Evolutionary conservation across 2,797 vertebrate genomes (phyloP).

Genomic region (Paguma larvata): DNA sequence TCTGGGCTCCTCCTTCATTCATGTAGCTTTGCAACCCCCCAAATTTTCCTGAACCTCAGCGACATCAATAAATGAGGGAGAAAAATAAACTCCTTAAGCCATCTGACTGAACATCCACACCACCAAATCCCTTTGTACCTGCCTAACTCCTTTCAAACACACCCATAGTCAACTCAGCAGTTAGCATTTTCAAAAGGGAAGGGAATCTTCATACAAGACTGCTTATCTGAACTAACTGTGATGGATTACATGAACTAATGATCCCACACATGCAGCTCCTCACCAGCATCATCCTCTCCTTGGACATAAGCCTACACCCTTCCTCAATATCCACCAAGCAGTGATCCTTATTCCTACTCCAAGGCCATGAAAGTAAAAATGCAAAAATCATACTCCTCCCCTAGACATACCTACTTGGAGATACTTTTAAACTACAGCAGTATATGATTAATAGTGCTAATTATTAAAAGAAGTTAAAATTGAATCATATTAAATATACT

Average conservation of each 20-base stretch:
- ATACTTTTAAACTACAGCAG: neutral
- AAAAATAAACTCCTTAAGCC: neutral
- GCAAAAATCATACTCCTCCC: neutral
- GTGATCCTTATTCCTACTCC: neutral
- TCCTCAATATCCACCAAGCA: neutral
- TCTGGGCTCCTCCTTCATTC: neutral
- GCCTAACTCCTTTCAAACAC: neutral
- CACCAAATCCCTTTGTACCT: neutral
- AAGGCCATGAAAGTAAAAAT: neutral
- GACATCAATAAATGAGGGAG: neutral
- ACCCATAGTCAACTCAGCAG: neutral
- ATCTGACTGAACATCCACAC: neutral
- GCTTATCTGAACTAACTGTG: neutral
- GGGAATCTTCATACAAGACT: neutral
- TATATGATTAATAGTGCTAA: neutral
- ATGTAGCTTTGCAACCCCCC: neutral
- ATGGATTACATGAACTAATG: neutral
- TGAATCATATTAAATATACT: neutral
- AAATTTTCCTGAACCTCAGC: neutral
- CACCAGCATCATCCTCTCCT: neutral
- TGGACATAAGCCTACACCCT: neutral
- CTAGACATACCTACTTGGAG: neutral
- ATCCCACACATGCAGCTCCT: neutral
- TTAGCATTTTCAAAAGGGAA: conserved; percentile 46
- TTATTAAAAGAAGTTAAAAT: conserved; percentile 37